Percentiles rank a stretch among this genome's conserved stretches.
phyloP scores from a whole-genome alignment of 2,113 vertebrate species.

The Brachirus orientalis region DNA sequence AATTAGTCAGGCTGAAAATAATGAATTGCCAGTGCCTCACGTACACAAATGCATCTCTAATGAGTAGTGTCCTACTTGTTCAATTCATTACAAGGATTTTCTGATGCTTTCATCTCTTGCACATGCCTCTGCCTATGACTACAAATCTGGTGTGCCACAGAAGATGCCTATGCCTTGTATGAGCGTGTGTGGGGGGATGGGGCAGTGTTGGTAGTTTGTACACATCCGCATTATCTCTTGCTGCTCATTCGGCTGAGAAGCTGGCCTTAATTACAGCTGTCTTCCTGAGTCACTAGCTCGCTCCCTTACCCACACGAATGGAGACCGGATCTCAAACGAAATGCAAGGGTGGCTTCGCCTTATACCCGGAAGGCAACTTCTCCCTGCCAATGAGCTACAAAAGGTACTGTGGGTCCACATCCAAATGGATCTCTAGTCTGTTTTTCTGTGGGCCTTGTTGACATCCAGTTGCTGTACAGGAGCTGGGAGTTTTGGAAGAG shows the following conservation, averaged over 20 bases:
- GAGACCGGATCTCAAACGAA: slow-evolving; percentile 62
- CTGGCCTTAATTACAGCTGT: slow-evolving; percentile 74
- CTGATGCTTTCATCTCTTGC: slow-evolving; percentile 61
- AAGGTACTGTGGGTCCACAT: slow-evolving; percentile 63
- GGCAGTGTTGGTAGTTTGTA: slow-evolving; percentile 55
- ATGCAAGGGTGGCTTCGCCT: slow-evolving; percentile 55
- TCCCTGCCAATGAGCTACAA: slow-evolving; percentile 59
- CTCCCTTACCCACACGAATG: slow-evolving; percentile 63
- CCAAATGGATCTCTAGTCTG: slow-evolving; percentile 58
- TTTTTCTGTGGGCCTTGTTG: slow-evolving; percentile 61
- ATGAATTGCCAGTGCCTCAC: slow-evolving; percentile 40
- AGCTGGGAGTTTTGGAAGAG: slow-evolving; percentile 38
- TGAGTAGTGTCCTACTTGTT: slow-evolving; percentile 76
- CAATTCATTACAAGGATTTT: slow-evolving; percentile 70
- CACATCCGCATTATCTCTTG: slow-evolving; percentile 69
- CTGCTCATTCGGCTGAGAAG: slow-evolving; percentile 66
- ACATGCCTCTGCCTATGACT: slow-evolving; percentile 51
- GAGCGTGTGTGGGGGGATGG: neutral
- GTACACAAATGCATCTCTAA: slow-evolving; percentile 71
- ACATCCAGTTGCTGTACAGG: slow-evolving; percentile 50
- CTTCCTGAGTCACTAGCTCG: slow-evolving; percentile 68
- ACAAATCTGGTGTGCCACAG: slow-evolving; percentile 58
- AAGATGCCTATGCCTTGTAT: slow-evolving; percentile 41
- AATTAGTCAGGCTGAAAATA: slow-evolving; percentile 57
- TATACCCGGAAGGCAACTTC: slow-evolving; percentile 59